These are phyloP conservation scores for Octonoba sinensis DNA, from an alignment of 2,888 invertebrate species.

Conservation along the genomic window DNA sequence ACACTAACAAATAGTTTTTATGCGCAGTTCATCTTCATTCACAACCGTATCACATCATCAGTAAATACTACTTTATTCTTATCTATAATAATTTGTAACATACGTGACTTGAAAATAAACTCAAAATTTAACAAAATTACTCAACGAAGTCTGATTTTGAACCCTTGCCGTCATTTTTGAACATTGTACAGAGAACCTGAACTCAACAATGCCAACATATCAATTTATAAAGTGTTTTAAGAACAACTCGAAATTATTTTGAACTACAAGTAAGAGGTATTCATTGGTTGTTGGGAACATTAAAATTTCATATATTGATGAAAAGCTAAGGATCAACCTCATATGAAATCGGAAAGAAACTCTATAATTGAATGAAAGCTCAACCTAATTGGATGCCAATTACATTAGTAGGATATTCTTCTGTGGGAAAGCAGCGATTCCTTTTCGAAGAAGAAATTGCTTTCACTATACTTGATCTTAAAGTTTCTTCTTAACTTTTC, in stretches of 20 bases:
- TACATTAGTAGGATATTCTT: slow-evolving; percentile 60
- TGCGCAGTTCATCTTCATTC: no score
- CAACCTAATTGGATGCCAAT: slow-evolving; percentile 62
- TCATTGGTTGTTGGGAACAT: slow-evolving; percentile 37
- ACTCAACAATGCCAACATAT: background rate
- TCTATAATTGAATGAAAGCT: slow-evolving; percentile 60
- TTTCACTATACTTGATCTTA: slow-evolving; percentile 60
- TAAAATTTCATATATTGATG: slow-evolving; percentile 55
- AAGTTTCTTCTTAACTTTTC: slow-evolving; percentile 63
- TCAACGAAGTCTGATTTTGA: slow-evolving; percentile 5
- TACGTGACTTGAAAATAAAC: no score
- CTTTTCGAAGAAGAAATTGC: slow-evolving; percentile 45
- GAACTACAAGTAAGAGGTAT: slow-evolving; percentile 12
- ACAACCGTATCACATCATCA: no score
- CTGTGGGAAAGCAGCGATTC: slow-evolving; percentile 43
- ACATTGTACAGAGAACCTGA: background rate
- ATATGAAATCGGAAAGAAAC: slow-evolving; percentile 47
- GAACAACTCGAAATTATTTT: background rate
- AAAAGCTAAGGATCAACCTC: slow-evolving; percentile 48
- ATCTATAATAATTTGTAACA: no score
- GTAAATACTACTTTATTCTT: no score
- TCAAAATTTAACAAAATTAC: slow-evolving; percentile 13
- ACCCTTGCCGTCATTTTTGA: background rate
- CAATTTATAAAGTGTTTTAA: background rate
- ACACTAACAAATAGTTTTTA: no score